These are phyloP conservation scores for Accipiter cooperii DNA, from an alignment of 2,113 vertebrate genomes.

Conservation along the genomic window DNA sequence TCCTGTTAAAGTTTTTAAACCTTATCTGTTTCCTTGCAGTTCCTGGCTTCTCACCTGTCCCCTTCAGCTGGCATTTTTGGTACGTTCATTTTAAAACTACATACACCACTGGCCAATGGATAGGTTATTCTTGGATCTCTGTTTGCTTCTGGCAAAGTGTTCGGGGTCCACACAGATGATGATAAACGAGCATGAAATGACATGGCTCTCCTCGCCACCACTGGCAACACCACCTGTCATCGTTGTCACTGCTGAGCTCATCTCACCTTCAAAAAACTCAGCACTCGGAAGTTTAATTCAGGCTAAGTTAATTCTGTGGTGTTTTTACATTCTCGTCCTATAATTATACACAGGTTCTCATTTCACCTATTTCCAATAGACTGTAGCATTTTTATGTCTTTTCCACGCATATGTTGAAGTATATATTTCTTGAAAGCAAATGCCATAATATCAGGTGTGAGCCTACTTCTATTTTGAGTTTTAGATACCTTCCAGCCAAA, in stretches of 20 bases:
- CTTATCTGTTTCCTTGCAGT: neutral
- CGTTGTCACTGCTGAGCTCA: constrained; percentile 31
- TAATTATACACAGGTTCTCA: constrained; percentile 50
- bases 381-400: constrained; percentile 60
- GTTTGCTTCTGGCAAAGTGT: constrained; percentile 20
- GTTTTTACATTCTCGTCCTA: constrained; percentile 6
- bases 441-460: constrained; percentile 64
- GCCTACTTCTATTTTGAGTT: constrained; percentile 58
- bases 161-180: neutral
- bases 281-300: constrained; percentile 44
- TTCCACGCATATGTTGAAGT: constrained; percentile 51
- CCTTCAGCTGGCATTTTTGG: neutral
- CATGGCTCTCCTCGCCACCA: neutral
- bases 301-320: constrained; percentile 14
- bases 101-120: neutral
- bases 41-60: neutral
- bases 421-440: constrained; percentile 45
- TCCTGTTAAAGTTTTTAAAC: no score
- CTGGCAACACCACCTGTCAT: neutral
- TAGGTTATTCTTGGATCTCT: constrained; percentile 60
- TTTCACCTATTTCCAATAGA: constrained; percentile 45
- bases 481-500: constrained; percentile 61
- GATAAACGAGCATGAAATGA: constrained; percentile 13
- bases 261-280: constrained; percentile 11
- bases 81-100: neutral